Base-by-base conservation (phyloP, 64 coral and sea anemone species). In the Pachyseris speciosa region DNA sequence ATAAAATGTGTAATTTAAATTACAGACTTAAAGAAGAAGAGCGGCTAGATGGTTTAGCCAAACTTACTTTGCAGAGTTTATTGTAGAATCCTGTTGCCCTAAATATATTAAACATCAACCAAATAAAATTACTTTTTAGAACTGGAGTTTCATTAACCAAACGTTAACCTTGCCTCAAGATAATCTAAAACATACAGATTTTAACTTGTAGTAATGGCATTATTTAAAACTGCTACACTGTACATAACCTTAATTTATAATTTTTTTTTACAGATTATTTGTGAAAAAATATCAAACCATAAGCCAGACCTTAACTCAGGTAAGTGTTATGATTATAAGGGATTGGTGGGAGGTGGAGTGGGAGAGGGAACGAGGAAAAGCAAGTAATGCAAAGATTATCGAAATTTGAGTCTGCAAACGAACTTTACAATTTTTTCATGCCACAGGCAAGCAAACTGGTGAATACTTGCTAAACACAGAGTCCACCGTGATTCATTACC, bases 1-100 rank as follows among this genome's bases (percentile, higher is more conserved):
- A 69, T 33, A 90, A 74, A 70, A 72, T 51, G 65, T 78, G 73
- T 32, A 66, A 47, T 90, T 90, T 90, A 32, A 78, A 90, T 67
- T 90, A 90, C 49, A 79, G 74, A 80, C 78, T 90, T 61, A 30
- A 79, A 68, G 87, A 90, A 78, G 87, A 90, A 80, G 78, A 90
- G 32, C 22, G 87, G 78, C 87, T 90, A 32, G 74, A 90, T 78
- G 41, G 50, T 70, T 74, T 88, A 59, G 49, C 85, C 30, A n/a
- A 80, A 80, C 17, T 16, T 17, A 80, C 75, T 80, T 55, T 55
- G 16, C 51, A 55, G 5, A 55, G 51, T 55, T 55, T 7, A 55
- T 55, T 19, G 51, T 55, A 55, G 51, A 55, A 55, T 55, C 51
- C 51, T 55, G 16, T 19, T 55, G 51, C 51, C 51, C 51, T 55